Conservation (phyloP, 1,140 invertebrate species). For the Himalopsyche phryganea region DNA sequence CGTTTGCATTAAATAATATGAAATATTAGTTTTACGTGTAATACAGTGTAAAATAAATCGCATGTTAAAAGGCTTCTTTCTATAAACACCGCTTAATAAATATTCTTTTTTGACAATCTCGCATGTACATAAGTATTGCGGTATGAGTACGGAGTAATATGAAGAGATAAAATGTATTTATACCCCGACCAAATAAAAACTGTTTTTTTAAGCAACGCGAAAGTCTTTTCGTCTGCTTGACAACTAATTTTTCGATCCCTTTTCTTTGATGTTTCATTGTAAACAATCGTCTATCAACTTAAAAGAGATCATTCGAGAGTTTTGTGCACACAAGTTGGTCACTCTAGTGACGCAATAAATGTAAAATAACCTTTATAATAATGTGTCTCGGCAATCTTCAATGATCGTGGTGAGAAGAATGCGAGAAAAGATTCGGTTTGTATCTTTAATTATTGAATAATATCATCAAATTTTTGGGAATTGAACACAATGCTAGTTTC, state of each 20-base stretch:
- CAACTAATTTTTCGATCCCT: no score
- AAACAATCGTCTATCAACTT: no score
- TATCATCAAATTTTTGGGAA: no score
- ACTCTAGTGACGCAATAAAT: no score
- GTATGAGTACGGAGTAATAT: constrained; percentile 21
- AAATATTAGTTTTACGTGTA: constrained; percentile 6
- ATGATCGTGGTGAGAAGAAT: background rate
- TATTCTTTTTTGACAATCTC: constrained; percentile 33
- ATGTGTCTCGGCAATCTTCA: background rate
- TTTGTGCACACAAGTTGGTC: no score
- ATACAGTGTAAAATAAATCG: constrained; percentile 25
- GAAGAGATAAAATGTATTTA: constrained; percentile 25
- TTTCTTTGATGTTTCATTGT: no score
- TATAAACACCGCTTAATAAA: constrained; percentile 24
- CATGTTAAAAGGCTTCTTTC: constrained; percentile 27
- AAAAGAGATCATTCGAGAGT: no score
- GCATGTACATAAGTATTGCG: constrained; percentile 32
- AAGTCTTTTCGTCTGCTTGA: background rate
- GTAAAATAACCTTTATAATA: no score
- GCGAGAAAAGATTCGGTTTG: no score
- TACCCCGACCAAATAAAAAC: constrained; percentile 28
- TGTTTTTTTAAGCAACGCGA: constrained; percentile 9
- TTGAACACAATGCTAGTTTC: no score
- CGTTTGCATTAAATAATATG: constrained; percentile 17
- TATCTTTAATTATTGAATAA: no score